These are phyloP conservation scores for Albula goreensis DNA, from an alignment of 2,113 vertebrate genomes.

Conservation along the genomic window DNA sequence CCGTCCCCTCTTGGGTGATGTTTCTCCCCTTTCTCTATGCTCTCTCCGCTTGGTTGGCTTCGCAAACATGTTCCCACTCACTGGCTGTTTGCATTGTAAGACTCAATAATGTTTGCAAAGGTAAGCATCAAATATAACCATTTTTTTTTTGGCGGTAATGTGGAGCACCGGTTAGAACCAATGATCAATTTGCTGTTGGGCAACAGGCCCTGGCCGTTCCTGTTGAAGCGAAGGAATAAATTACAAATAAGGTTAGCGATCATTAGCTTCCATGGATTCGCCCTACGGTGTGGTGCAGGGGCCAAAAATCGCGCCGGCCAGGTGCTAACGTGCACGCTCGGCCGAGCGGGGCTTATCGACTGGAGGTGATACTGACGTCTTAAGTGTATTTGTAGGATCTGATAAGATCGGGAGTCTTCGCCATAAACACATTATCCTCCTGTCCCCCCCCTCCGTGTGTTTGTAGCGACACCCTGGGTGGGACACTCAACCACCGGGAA, in stretches of 20 bases:
- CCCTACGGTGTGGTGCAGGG: constrained; percentile 41
- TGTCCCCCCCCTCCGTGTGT: constrained; percentile 26
- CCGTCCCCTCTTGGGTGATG: neutral
- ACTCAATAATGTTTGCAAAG: neutral
- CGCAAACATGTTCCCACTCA: neutral
- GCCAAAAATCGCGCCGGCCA: constrained; percentile 22
- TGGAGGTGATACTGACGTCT: constrained; percentile 27
- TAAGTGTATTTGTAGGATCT: constrained; percentile 39
- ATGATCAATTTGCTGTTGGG: constrained; percentile 37
- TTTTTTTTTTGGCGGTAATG: neutral
- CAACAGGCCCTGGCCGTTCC: constrained; percentile 43
- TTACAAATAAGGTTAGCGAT: constrained; percentile 37
- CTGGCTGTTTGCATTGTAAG: neutral
- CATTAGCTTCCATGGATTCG: constrained; percentile 26
- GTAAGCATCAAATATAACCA: neutral
- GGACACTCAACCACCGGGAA: constrained; percentile 38
- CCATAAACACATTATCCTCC: constrained; percentile 40
- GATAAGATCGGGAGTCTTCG: constrained; percentile 39
- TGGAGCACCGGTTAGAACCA: neutral
- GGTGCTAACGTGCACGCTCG: constrained; percentile 16
- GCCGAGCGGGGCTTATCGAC: neutral
- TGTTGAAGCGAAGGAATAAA: constrained; percentile 23
- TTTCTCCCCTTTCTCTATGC: neutral
- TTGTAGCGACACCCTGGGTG: constrained; percentile 22
- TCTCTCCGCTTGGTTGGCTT: neutral